These are phyloP conservation scores for Silurus glanis DNA, from an alignment of 2,113 vertebrate species.

Conservation along the genomic window DNA sequence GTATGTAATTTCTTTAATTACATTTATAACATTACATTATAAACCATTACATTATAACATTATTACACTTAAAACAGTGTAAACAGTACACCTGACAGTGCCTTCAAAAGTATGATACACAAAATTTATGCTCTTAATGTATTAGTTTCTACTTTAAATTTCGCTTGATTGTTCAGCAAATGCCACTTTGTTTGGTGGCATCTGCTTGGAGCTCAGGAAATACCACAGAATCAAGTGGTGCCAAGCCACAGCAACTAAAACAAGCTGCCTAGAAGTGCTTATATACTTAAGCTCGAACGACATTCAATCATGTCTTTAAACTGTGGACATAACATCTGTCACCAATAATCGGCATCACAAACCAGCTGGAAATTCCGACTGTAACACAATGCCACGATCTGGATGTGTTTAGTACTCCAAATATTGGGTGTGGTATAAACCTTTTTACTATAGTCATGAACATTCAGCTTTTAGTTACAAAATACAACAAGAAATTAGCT, in stretches of 20 bases:
- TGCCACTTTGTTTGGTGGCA: slow-evolving; percentile 2
- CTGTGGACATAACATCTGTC: not conserved
- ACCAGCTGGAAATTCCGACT: not conserved
- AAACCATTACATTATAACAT: too few species aligned
- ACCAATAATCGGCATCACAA: not conserved
- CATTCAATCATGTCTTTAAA: slow-evolving; percentile 1
- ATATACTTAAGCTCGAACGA: not conserved
- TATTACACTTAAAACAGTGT: not conserved
- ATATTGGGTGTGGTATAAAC: not conserved
- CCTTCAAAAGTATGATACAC: not conserved
- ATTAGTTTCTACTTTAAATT: not conserved
- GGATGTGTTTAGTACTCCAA: not conserved
- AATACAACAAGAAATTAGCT: not conserved
- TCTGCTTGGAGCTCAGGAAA: slow-evolving; percentile 6
- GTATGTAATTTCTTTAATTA: not conserved
- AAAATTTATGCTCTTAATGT: not conserved
- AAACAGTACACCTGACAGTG: not conserved
- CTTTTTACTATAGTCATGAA: not conserved
- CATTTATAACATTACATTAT: not conserved
- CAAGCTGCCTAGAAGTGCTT: not conserved
- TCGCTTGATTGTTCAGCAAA: not conserved
- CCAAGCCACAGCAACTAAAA: not conserved
- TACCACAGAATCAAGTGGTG: slow-evolving; percentile 13
- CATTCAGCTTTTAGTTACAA: not conserved
- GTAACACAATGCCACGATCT: not conserved